Base-by-base conservation (phyloP, 1,140 invertebrate species). In the Hycleus cichorii region DNA sequence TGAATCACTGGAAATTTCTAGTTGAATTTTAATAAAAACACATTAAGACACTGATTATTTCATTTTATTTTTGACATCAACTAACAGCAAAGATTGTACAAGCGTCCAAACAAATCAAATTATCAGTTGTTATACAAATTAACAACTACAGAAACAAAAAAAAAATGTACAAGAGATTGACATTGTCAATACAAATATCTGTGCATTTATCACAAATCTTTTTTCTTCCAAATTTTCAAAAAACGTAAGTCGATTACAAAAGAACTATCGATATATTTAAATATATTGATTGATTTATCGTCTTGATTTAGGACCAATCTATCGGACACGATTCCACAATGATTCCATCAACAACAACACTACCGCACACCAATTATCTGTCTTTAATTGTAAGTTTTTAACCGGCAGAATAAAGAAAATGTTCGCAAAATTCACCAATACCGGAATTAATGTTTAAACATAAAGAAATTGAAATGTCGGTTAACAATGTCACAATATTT, bases 41-140 rank as follows among this genome's bases (percentile, higher is more conserved):
- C 32, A 32, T 4, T 32, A 32, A 4, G 32, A 52, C 32, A 55
- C 50, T 60, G 43, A 55, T 61, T 61, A 60, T 61, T 60, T 63
- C 58, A 60, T 58, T 65, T 69, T 69, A 66, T 32, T n/a, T 69
- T 68, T 68, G 67, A 72, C 68, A 70, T 69, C 68, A 64, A 72
- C 63, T 71, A 69, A 71, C 66, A 66, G 68, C 67, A 64, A 63
- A 63, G 65, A 69, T 70, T 69, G 65, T 72, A 72, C 70, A 72
- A 72, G 70, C 70, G 63, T 68, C 61, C 60, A 63, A 64, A 53
- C 62, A 66, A 63, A 59, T 11, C 9, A 61, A 56, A 43, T 66
- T 65, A 64, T 67, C 63, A 64, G 64, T 72, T 66, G 65, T 67
- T 64, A 66, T 61, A 66, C 48, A 63, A 68, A 63, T 59, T 63